Evolutionary conservation across 2,113 vertebrate species (phyloP).

Genomic region (Grammomys surdaster): DNA sequence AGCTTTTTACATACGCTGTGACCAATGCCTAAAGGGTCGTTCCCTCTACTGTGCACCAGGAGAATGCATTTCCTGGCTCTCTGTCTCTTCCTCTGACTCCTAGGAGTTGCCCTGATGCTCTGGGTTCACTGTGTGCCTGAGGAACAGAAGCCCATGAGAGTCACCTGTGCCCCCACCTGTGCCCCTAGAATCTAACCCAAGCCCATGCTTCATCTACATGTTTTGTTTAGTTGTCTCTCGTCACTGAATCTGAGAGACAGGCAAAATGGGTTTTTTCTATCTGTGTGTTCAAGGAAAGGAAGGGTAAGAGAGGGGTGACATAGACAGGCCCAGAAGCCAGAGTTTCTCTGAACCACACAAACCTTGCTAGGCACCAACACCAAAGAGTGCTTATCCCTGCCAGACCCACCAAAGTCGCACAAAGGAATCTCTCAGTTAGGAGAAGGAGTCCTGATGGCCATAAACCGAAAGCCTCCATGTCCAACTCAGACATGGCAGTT

Average conservation of each 20-base stretch:
- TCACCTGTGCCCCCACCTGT: slow-evolving; percentile 1
- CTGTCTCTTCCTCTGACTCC: not conserved
- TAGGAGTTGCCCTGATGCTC: not conserved
- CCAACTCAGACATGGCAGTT: not conserved
- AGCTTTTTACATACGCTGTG: not conserved
- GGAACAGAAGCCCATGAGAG: not conserved
- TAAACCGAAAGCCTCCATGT: not conserved
- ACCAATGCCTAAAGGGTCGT: not conserved
- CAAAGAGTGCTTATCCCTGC: slow-evolving; percentile 12
- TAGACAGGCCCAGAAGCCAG: not conserved
- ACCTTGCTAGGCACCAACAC: not conserved
- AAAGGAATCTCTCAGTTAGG: not conserved
- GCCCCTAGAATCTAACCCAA: not conserved
- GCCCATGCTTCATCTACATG: not conserved
- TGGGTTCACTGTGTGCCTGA: not conserved
- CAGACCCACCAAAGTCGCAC: not conserved
- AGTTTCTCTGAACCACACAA: slow-evolving; percentile 12
- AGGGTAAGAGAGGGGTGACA: not conserved
- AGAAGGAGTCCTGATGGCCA: not conserved
- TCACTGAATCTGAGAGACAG: slow-evolving; percentile 43
- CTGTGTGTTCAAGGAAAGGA: not conserved
- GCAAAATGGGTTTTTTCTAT: slow-evolving; percentile 50
- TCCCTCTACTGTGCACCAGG: not conserved
- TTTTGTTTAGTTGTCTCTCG: slow-evolving; percentile 7
- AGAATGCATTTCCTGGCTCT: not conserved